phyloP scores from a whole-genome alignment of 2,888 invertebrate genomes.

The Rambutsinella grinnellia region DNA sequence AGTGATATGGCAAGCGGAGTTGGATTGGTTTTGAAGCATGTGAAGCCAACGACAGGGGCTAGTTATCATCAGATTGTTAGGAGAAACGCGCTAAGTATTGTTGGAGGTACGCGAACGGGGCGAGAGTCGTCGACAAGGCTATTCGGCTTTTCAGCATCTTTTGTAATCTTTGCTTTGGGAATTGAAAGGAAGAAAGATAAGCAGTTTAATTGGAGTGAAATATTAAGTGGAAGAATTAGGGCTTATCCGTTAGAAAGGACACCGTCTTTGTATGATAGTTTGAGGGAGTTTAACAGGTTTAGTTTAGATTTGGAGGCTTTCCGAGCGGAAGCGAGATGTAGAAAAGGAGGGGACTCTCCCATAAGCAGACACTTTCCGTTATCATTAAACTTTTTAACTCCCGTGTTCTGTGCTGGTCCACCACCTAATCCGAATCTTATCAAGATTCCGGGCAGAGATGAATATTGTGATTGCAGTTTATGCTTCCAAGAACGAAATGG shows the following conservation, averaged over 20 bases:
- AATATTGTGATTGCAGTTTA: no score
- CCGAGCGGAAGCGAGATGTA: no score
- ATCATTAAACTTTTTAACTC: constrained; percentile 6
- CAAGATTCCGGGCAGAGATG: no score
- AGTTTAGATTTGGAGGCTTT: no score
- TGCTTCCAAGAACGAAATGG: no score
- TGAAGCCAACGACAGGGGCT: background rate
- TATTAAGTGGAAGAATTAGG: no score
- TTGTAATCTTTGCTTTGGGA: background rate
- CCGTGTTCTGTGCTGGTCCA: constrained; percentile 8
- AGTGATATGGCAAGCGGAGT: constrained; percentile 13
- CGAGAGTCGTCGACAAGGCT: background rate
- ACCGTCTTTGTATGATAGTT: no score
- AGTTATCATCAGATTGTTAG: background rate
- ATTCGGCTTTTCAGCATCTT: constrained; percentile 9
- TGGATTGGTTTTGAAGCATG: background rate
- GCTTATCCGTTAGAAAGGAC: no score
- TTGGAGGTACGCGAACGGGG: constrained; percentile 3
- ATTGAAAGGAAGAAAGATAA: background rate
- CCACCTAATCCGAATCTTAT: no score
- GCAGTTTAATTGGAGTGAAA: background rate
- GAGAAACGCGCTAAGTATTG: background rate
- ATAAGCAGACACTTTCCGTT: no score
- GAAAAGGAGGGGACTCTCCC: no score
- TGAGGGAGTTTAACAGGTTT: no score